Evolutionary conservation across 2,888 invertebrate genomes (phyloP).

Genomic region (Nemurella pictetii): DNA sequence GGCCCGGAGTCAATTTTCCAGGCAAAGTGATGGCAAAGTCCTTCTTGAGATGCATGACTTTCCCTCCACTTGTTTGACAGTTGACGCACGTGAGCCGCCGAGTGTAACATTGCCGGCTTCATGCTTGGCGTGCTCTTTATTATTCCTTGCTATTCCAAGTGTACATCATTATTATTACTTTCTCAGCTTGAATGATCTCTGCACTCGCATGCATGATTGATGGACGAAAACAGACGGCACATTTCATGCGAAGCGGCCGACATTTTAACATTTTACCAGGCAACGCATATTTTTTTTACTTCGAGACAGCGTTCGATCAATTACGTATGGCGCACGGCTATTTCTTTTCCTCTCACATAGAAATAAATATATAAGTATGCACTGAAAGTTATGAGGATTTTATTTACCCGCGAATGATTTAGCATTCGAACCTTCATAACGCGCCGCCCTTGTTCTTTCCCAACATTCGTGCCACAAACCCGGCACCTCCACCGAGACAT

Average conservation of each 20-base stretch:
- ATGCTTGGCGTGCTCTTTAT: neutral
- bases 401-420: neutral
- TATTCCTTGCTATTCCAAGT: neutral
- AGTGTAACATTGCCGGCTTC: neutral
- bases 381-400: neutral
- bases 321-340: neutral
- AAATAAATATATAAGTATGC: neutral
- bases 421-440: neutral
- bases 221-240: neutral
- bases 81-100: neutral
- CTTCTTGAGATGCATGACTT: neutral
- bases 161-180: neutral
- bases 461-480: neutral
- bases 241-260: neutral
- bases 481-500: neutral
- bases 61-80: neutral
- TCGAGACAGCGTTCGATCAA: neutral
- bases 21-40: neutral
- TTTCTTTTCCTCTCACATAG: neutral
- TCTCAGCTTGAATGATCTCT: neutral
- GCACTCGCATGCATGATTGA: neutral
- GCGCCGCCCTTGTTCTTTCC: neutral
- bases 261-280: neutral
- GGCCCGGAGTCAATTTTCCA: neutral
- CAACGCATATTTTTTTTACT: neutral